phyloP scores from a whole-genome alignment of 2,888 invertebrate species.

The Dioctria linearis region DNA sequence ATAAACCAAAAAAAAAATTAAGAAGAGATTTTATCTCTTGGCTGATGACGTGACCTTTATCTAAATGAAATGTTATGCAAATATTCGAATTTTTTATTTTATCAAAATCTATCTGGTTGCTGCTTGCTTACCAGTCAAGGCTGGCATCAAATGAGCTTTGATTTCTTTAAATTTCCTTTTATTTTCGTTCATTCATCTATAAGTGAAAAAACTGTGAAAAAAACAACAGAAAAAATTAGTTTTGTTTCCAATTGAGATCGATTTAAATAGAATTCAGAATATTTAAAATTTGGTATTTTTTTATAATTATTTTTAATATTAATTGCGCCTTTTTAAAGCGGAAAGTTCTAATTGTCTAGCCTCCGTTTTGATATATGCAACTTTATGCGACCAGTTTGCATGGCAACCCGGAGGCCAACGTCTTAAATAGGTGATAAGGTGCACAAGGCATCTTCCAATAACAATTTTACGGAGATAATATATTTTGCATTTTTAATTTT shows the following conservation, averaged over 20 bases:
- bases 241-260: too few species aligned
- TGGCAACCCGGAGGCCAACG: constrained; percentile 13
- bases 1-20: too few species aligned
- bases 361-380: constrained; percentile 13
- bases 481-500: too few species aligned
- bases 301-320: too few species aligned
- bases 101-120: background rate
- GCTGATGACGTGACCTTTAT: constrained; percentile 32
- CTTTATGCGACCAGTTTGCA: constrained; percentile 1
- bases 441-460: too few species aligned
- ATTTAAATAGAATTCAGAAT: too few species aligned
- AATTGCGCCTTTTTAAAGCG: too few species aligned
- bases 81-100: constrained; percentile 28
- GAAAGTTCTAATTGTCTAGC: constrained; percentile 3
- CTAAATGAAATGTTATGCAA: constrained; percentile 35
- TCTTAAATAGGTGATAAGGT: background rate
- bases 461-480: too few species aligned
- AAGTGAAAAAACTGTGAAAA: background rate
- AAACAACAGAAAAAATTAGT: too few species aligned
- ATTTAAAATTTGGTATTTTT: too few species aligned
- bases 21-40: constrained; percentile 16
- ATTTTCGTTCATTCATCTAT: constrained; percentile 40
- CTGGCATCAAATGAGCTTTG: constrained; percentile 29
- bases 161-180: constrained; percentile 36
- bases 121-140: constrained; percentile 37